Evolutionary conservation across 1,140 invertebrate species (phyloP).

Genomic region (Batillaria attramentaria): DNA sequence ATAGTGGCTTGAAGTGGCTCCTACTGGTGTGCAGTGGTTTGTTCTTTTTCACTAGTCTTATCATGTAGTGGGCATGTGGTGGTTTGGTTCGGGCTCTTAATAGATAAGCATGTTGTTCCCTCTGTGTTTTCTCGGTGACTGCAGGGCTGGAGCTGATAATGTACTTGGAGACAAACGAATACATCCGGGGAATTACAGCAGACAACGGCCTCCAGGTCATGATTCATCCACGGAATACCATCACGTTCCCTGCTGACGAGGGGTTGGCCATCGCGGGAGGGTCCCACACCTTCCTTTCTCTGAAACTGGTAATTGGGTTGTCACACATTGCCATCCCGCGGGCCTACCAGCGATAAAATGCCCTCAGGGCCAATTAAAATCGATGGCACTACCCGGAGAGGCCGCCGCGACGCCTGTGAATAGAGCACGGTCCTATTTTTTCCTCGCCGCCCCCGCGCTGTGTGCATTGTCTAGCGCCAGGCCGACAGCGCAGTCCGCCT

Average conservation of each 20-base stretch:
- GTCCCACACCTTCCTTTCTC: constrained; percentile 61
- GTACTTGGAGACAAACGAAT: constrained; percentile 54
- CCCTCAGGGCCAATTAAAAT: neutral
- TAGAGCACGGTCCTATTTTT: neutral
- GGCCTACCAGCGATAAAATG: neutral
- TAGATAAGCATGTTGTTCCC: neutral
- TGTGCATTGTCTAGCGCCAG: neutral
- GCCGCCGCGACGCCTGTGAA: neutral
- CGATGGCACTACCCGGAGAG: too few relatives aligned
- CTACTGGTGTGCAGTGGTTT: too few relatives aligned
- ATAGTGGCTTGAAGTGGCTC: too few relatives aligned
- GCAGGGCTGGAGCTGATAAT: constrained; percentile 59
- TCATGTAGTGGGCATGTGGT: neutral
- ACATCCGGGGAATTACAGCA: constrained; percentile 51
- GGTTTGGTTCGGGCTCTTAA: neutral
- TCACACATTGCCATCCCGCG: neutral
- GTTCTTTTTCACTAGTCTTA: neutral
- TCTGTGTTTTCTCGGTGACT: neutral
- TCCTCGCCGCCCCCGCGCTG: neutral
- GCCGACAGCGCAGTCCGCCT: neutral
- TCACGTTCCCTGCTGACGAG: constrained; percentile 65
- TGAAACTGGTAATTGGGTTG: constrained; percentile 33
- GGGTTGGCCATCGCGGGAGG: constrained; percentile 65
- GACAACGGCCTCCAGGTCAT: constrained; percentile 50
- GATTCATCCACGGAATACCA: constrained; percentile 42